These are phyloP conservation scores for Myotis davidii DNA, from an alignment of 2,113 vertebrate genomes.

Conservation along the genomic window DNA sequence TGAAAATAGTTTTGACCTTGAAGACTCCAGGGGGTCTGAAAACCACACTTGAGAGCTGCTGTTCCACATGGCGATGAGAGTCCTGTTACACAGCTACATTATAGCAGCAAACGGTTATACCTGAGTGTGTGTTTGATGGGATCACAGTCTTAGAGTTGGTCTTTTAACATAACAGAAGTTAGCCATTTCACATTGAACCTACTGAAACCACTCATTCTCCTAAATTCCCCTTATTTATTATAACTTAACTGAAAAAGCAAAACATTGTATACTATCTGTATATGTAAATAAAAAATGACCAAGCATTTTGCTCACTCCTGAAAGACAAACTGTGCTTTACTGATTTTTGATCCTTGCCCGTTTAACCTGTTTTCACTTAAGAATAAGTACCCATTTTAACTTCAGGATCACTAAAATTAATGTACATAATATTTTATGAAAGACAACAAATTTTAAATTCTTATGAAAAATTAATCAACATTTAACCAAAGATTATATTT, in stretches of 20 bases:
- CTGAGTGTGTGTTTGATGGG: no score
- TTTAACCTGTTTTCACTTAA: not conserved
- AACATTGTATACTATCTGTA: fast-evolving
- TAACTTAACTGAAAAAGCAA: not conserved
- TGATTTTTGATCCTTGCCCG: not conserved
- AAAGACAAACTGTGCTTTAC: not conserved
- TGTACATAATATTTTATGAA: not conserved
- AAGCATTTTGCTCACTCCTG: not conserved
- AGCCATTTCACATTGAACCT: fast-evolving
- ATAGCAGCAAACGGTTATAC: not conserved
- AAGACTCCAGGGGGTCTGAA: not conserved
- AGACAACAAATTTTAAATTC: not conserved
- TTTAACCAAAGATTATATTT: not conserved
- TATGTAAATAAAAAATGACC: fast-evolving
- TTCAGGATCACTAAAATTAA: not conserved
- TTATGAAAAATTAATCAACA: not conserved
- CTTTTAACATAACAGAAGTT: not conserved
- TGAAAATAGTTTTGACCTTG: not conserved
- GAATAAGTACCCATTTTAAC: not conserved
- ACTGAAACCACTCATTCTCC: not conserved
- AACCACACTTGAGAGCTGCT: not conserved
- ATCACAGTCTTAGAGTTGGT: not conserved
- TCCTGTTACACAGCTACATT: no score
- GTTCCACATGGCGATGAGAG: fast-evolving
- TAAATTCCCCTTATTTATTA: no score